Evolutionary conservation across 2,888 invertebrate species (phyloP), one percentile per base, ranked within the genome.

Genomic region (Thereva nobilitata): DNA sequence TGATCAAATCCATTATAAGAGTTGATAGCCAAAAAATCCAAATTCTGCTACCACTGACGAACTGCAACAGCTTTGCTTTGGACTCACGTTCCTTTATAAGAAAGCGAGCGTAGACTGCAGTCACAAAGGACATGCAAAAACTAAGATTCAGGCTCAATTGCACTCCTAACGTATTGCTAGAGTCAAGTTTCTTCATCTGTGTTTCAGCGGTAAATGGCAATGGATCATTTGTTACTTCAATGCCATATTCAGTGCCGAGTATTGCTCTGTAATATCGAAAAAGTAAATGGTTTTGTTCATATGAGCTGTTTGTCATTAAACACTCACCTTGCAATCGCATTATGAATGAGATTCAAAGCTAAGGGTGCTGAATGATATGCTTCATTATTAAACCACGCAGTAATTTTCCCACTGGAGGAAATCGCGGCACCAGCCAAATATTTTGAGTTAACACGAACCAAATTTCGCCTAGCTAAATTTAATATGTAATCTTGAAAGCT

Each of bases 361-460:
- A 88, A 82, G 0, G 89, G 88, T 0, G 89, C 86, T 54, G 88
- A 86, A 76, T 93, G 93, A 73, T 86, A 87, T 0, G 91, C 89
- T 74, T 91, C 89, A 76, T 91, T 91, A 74, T 92, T 93, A 78
- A 92, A 90, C 86, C 89, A 88, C 0, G 87, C 89, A 0, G 82
- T 86, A 0, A 87, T 84, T 0, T 78, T 74, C 12, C 5, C 9
- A 1, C 74, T 70, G 8, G 74, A 68, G 0, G 77, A 77, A 4
- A 80, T 73, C 0, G 85, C 84, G 0, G 87, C 86, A 0, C 87
- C 88, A 1, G 83, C 83, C 68, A 89, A 75, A 70, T 88, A 82
- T 23, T 79, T 79, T 67, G 83, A 77, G 49, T 86, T 84, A n/a
- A 85, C 75, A 0, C 73, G 67, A 4, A 82, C 80, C 78, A 85